Conservation (phyloP, 2,797 vertebrate genomes). For the Etheostoma perlongum region DNA sequence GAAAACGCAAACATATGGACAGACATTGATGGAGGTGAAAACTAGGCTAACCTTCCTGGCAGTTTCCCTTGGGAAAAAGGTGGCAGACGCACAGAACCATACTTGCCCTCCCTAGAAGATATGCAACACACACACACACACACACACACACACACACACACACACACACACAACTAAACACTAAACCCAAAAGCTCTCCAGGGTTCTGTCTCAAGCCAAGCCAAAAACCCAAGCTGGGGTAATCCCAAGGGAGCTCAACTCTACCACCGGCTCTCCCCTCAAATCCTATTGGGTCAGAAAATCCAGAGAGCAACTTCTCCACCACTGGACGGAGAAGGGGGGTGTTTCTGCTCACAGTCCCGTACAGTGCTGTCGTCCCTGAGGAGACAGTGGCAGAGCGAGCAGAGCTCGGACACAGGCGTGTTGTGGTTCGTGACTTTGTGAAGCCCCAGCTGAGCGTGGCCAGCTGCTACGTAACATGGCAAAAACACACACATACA, state of each 20-base stretch:
- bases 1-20: not conserved
- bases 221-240: conserved; percentile 70
- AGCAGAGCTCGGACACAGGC: not conserved
- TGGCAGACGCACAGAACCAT: conserved; percentile 63
- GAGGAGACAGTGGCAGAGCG: conserved; percentile 22
- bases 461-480: conserved; percentile 41
- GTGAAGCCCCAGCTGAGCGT: conserved; percentile 48
- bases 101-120: conserved; percentile 38
- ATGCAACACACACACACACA: conserved; percentile 15
- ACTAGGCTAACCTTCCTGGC: conserved; percentile 60
- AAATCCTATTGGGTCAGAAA: conserved; percentile 69
- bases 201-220: conserved; percentile 69
- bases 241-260: conserved; percentile 71
- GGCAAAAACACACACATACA: not conserved
- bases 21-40: conserved; percentile 48
- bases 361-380: conserved; percentile 28
- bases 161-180: conserved; percentile 24
- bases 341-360: conserved; percentile 37
- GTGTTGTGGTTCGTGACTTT: conserved; percentile 20
- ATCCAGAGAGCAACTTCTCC: conserved; percentile 55
- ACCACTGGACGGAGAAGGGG: conserved; percentile 14
- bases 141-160: conserved; percentile 10
- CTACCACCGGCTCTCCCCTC: conserved; percentile 54
- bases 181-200: conserved; percentile 62
- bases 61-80: conserved; percentile 42